Percentiles rank a stretch among this genome's conserved stretches.
Conservation (phyloP, 1,140 invertebrate genomes). For the Zaprionus kolodkinae region DNA sequence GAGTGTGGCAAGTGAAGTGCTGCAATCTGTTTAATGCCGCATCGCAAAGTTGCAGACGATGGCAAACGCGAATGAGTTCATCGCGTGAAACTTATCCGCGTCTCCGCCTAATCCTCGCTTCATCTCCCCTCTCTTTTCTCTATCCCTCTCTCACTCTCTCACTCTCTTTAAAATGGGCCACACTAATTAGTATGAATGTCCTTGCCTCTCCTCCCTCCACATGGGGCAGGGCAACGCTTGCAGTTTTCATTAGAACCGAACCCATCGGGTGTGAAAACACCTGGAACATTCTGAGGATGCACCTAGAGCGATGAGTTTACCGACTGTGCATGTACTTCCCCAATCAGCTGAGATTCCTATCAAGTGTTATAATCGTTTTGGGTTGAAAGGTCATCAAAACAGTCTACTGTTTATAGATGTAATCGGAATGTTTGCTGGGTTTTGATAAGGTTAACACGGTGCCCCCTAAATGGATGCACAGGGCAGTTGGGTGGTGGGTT, state of each 20-base stretch:
- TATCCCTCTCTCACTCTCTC: not conserved
- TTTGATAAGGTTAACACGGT: too few relatives aligned
- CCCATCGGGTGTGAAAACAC: not conserved
- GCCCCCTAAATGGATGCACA: too few relatives aligned
- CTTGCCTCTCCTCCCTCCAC: not conserved
- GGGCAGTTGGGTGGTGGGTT: too few relatives aligned
- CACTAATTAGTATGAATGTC: conserved; percentile 62
- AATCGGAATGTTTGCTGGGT: too few relatives aligned
- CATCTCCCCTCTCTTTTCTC: not conserved
- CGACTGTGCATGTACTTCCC: too few relatives aligned
- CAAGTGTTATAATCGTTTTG: too few relatives aligned
- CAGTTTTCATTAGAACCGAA: not conserved
- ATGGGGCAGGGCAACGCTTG: not conserved
- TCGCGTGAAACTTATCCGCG: conserved; percentile 12
- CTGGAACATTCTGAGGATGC: not conserved
- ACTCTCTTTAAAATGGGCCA: conserved; percentile 17
- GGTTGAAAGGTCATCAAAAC: too few relatives aligned
- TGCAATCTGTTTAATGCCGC: conserved; percentile 48
- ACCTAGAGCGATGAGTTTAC: too few relatives aligned
- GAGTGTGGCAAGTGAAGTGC: conserved; percentile 27
- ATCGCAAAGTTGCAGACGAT: conserved; percentile 17
- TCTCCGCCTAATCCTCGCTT: not conserved
- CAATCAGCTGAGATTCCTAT: too few relatives aligned
- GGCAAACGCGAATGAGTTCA: conserved; percentile 21
- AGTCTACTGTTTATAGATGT: too few relatives aligned